These are phyloP conservation scores for Notodonta dromedarius DNA, from an alignment of 2,888 invertebrate genomes.

Conservation along the genomic window DNA sequence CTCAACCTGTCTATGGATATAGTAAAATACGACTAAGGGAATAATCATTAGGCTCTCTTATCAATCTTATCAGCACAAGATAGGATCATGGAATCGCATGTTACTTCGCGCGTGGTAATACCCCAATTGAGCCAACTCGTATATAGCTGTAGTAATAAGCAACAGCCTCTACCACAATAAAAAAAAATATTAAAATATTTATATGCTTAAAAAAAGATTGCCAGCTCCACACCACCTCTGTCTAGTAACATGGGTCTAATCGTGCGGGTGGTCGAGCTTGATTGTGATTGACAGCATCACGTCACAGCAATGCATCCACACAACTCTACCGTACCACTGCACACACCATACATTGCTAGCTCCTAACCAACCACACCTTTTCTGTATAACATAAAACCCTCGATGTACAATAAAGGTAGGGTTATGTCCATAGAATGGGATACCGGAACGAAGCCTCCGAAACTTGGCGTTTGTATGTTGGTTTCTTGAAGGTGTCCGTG, in stretches of 20 bases:
- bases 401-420: slow-evolving; percentile 31
- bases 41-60: too few relatives aligned
- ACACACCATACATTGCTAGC: slow-evolving; percentile 39
- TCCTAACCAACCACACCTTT: not conserved
- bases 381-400: slow-evolving; percentile 9
- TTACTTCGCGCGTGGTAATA: too few relatives aligned
- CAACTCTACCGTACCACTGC: slow-evolving; percentile 21
- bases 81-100: too few relatives aligned
- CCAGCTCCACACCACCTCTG: slow-evolving; percentile 40
- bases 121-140: too few relatives aligned
- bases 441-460: slow-evolving; percentile 50
- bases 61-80: too few relatives aligned
- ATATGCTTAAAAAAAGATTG: not conserved
- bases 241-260: slow-evolving; percentile 66
- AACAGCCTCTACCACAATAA: too few relatives aligned
- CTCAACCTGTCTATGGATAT: too few relatives aligned
- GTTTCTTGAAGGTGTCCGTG: slow-evolving; percentile 47
- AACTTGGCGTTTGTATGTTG: slow-evolving; percentile 52
- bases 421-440: slow-evolving; percentile 17
- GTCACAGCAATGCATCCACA: slow-evolving; percentile 61
- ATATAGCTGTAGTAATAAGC: too few relatives aligned
- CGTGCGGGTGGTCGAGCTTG: slow-evolving; percentile 80
- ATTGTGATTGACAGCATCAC: slow-evolving; percentile 81
- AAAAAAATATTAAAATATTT: too few relatives aligned
- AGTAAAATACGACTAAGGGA: too few relatives aligned